Base-by-base conservation (phyloP, 2,888 invertebrate genomes). In the Pterobdella sp. region DNA sequence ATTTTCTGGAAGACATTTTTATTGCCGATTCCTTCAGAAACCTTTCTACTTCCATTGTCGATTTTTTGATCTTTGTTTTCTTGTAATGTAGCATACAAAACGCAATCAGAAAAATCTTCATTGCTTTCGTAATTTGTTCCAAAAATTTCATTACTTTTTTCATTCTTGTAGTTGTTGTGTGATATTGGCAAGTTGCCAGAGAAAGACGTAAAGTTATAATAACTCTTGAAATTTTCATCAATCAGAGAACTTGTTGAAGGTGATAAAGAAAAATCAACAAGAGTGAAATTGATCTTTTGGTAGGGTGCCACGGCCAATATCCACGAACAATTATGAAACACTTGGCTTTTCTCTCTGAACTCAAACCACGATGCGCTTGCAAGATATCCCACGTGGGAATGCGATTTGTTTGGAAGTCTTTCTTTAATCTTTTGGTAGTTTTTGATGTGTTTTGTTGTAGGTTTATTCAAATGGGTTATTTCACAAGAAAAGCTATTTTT, bases 281-380 rank as follows among this genome's bases (percentile, higher is more conserved):
- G 65, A 29, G 74, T 76, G 64, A 76, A 42, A 72, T 76, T 76
- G 72, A 76, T 74, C 31, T 74, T 70, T 72, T 76, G 76, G 34
- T 73, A 65, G 42, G 76, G 75, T 26, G 66, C 32, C 2, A 72
- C 76, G 31, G 32, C 70, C 49, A 76, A 73, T 35, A 69, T 56
- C 75, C 74, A 76, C 22, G 76, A 74, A 49, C 76, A 76, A 18
- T 63, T 37, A 22, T 69, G n/a, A 29, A 22, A 32, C 18, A 42
- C 31, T 31, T n/a, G 31, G 31, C 26, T 32, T 32, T 26, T 32
- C 29, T 42, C 49, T 18, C 22, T 14, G 29, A 37, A 72, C 36
- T 66, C 68, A 31, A 34, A 72, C 67, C 70, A 74, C 36, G 63
- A 42, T 31, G 63, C 65, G 37, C 73, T 75, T 18, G 74, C 67